These are phyloP conservation scores for Chlorodrepanis virens DNA, from an alignment of 2,113 vertebrate species.

Conservation along the genomic window DNA sequence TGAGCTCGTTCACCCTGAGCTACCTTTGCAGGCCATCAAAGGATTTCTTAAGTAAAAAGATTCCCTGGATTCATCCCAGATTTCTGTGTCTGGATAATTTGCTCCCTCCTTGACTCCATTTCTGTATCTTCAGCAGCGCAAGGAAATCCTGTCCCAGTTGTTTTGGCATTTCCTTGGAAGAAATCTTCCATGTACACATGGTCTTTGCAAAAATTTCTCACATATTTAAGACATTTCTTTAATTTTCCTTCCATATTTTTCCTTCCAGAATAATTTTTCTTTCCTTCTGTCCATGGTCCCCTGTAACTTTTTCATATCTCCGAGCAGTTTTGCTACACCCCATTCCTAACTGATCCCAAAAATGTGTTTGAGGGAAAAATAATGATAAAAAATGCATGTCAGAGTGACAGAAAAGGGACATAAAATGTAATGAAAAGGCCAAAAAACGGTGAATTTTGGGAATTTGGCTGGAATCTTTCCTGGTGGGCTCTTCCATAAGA, in stretches of 20 bases:
- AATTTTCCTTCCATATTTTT: background rate
- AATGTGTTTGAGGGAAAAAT: background rate
- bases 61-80: background rate
- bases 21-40: accelerated
- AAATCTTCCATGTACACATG: accelerated
- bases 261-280: background rate
- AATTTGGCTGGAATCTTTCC: background rate
- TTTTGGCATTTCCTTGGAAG: background rate
- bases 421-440: accelerated
- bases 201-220: background rate
- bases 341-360: background rate
- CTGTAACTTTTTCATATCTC: accelerated
- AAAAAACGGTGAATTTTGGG: accelerated
- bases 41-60: background rate
- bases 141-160: background rate
- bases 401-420: background rate
- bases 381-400: accelerated
- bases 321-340: accelerated
- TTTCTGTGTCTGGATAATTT: accelerated
- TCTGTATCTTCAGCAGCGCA: background rate
- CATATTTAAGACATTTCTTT: background rate
- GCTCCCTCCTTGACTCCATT: background rate
- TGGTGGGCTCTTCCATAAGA: background rate
- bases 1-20: background rate
- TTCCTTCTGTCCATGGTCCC: accelerated